These are phyloP conservation scores for Sciurus niger DNA, from an alignment of 2,113 vertebrate genomes.

Conservation along the genomic window DNA sequence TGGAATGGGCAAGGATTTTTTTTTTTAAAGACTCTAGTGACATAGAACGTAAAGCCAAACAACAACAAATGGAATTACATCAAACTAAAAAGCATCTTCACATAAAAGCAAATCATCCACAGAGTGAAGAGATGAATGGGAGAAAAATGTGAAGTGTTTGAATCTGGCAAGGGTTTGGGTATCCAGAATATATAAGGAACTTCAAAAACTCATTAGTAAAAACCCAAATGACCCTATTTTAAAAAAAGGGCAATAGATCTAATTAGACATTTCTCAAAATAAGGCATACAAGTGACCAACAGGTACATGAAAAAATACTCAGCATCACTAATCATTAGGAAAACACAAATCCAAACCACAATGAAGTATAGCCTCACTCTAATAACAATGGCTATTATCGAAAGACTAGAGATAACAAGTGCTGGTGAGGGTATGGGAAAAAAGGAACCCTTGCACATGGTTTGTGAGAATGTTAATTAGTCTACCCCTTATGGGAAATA, in stretches of 20 bases:
- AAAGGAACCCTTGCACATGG: not conserved
- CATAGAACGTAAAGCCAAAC: no score
- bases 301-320: not conserved
- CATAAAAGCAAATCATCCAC: no score
- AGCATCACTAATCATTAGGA: not conserved
- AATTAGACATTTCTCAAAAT: no score
- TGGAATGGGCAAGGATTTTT: no score
- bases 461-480: not conserved
- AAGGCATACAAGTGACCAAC: no score
- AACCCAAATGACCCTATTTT: no score
- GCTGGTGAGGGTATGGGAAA: not conserved
- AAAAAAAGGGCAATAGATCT: no score
- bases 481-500: not conserved
- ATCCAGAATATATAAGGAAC: not conserved
- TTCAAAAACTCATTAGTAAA: no score
- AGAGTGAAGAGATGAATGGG: not conserved
- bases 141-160: not conserved
- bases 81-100: no score
- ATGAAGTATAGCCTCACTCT: not conserved
- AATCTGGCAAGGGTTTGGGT: not conserved
- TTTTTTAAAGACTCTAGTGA: no score
- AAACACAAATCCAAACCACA: not conserved
- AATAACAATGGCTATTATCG: not conserved
- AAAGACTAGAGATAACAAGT: not conserved
- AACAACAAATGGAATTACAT: no score